A percentile compares a stretch with the other conserved stretches of the same genome.
phyloP scores from a whole-genome alignment of 2,797 vertebrate species.

The Chelidonichthys spinosus region DNA sequence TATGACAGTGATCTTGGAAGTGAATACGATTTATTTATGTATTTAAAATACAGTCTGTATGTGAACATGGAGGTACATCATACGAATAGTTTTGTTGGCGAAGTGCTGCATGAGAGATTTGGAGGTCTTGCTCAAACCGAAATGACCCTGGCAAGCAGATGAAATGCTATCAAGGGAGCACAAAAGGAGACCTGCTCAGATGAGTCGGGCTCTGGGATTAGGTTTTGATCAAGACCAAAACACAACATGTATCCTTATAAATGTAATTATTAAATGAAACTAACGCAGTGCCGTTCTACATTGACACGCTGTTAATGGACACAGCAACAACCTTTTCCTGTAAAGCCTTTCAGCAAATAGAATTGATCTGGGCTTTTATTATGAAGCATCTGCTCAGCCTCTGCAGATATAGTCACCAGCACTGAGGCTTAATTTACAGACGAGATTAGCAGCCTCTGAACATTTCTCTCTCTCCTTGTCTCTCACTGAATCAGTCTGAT shows the following conservation, averaged over 20 bases:
- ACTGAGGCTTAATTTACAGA: not conserved
- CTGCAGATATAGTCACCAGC: not conserved
- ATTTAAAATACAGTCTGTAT: not conserved
- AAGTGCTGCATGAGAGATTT: not conserved
- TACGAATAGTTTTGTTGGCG: not conserved
- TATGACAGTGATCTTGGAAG: not conserved
- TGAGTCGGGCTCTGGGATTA: not conserved
- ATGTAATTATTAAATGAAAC: not conserved
- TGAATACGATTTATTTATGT: not conserved
- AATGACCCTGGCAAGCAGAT: not conserved
- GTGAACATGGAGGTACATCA: no score
- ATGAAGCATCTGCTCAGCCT: not conserved
- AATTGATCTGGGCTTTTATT: constrained; percentile 14
- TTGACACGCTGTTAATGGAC: not conserved
- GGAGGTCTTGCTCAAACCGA: not conserved
- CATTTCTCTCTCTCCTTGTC: not conserved
- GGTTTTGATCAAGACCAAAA: not conserved
- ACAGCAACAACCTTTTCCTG: not conserved
- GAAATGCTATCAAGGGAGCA: not conserved
- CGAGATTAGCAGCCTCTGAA: not conserved
- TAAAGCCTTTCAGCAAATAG: constrained; percentile 2
- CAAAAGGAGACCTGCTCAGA: not conserved
- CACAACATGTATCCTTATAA: not conserved
- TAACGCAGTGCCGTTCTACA: not conserved
- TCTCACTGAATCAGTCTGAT: not conserved